These are phyloP conservation scores for Cylas formicarius DNA, from an alignment of 1,140 invertebrate species.

Conservation along the genomic window DNA sequence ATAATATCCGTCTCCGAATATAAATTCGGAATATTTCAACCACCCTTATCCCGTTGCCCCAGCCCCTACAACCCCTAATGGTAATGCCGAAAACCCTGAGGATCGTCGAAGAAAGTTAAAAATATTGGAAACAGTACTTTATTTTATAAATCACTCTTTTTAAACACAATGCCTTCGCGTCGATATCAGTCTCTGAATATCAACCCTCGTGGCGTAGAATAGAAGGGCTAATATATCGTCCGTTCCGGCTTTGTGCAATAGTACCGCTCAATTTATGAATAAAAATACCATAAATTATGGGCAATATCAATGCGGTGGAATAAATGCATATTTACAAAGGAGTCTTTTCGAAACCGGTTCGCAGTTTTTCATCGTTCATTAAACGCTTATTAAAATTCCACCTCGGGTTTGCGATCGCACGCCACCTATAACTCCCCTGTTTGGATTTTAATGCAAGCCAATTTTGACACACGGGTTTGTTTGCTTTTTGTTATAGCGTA, in stretches of 20 bases:
- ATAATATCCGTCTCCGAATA: too few relatives aligned
- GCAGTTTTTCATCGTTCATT: constrained; percentile 25
- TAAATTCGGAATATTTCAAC: too few relatives aligned
- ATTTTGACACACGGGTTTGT: too few relatives aligned
- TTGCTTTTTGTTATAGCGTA: too few relatives aligned
- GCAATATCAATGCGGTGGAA: constrained; percentile 31
- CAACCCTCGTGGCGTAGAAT: constrained; percentile 32
- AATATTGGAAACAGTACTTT: constrained; percentile 31
- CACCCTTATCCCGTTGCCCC: too few relatives aligned
- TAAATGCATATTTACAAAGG: constrained; percentile 33
- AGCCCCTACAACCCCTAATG: too few relatives aligned
- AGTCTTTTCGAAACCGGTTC: constrained; percentile 17
- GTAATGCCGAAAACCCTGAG: too few relatives aligned
- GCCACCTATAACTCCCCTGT: too few relatives aligned
- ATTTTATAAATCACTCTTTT: constrained; percentile 34
- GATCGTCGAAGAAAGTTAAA: constrained; percentile 18
- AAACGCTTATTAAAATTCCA: constrained; percentile 30
- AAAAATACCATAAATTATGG: constrained; percentile 35
- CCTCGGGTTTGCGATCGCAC: constrained; percentile 13
- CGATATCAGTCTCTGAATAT: constrained; percentile 31
- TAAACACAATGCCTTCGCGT: constrained; percentile 23
- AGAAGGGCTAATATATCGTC: constrained; percentile 30
- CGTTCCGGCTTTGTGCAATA: constrained; percentile 29
- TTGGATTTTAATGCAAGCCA: too few relatives aligned
- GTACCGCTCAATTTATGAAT: constrained; percentile 35